Percentiles rank a stretch among this genome's conserved stretches.
These are phyloP conservation scores for Cepaea nemoralis DNA, from an alignment of 1,140 invertebrate genomes.

Conservation along the genomic window DNA sequence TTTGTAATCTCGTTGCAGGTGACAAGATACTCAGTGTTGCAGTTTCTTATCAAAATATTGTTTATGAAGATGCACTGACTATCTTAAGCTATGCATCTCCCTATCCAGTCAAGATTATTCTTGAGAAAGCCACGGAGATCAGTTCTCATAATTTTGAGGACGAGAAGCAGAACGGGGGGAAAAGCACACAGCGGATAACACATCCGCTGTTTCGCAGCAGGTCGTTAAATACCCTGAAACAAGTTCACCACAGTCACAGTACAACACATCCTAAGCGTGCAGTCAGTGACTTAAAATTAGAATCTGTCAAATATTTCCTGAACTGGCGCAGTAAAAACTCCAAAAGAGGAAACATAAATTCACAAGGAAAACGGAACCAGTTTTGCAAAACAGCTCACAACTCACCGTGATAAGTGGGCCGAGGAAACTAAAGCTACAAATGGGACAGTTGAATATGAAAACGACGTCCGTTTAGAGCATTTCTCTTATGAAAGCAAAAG, in stretches of 20 bases:
- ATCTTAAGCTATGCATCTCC: constrained; percentile 93
- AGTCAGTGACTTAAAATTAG: constrained; percentile 57
- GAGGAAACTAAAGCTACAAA: neutral
- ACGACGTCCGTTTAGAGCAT: no score
- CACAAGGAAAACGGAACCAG: neutral
- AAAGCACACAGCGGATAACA: constrained; percentile 45
- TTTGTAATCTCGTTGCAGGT: constrained; percentile 79
- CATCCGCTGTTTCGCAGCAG: constrained; percentile 81
- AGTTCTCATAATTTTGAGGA: neutral
- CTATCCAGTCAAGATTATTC: constrained; percentile 79
- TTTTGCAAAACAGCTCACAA: neutral
- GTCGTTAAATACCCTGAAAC: constrained; percentile 77
- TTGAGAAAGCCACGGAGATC: constrained; percentile 54
- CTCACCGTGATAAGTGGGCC: no score
- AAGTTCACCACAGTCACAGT: constrained; percentile 32
- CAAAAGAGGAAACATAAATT: neutral
- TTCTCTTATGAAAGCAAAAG: neutral
- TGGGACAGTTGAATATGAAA: no score
- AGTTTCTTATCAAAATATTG: constrained; percentile 88
- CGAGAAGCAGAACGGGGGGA: neutral
- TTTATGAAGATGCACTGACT: constrained; percentile 89
- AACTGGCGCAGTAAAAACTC: constrained; percentile 22
- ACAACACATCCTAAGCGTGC: constrained; percentile 52
- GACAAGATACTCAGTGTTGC: constrained; percentile 88
- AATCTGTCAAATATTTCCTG: constrained; percentile 40